Evolutionary conservation across 2,113 vertebrate species (phyloP).

Genomic region (Hipposideros armiger): DNA sequence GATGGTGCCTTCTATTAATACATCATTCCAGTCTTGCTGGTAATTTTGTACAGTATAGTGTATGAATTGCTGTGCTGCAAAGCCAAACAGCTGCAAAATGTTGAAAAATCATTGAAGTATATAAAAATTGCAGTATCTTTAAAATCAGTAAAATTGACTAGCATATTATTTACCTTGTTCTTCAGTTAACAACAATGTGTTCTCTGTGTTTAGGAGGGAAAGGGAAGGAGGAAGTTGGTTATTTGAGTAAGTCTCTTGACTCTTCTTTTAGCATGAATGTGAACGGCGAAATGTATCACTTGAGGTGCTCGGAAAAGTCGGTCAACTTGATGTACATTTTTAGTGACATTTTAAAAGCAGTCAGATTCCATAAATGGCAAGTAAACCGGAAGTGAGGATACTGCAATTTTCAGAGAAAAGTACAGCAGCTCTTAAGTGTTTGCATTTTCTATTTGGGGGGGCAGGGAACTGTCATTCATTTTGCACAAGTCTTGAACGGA

Average conservation of each 20-base stretch:
- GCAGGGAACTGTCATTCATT: conserved; percentile 84
- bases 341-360: conserved; percentile 70
- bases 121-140: conserved; percentile 94
- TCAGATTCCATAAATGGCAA: conserved; percentile 74
- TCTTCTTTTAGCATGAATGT: conserved; percentile 71
- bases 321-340: conserved; percentile 59
- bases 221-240: conserved; percentile 82
- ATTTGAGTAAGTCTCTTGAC: conserved; percentile 76
- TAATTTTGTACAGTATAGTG: conserved; percentile 92
- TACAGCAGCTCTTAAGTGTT: conserved; percentile 84
- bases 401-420: conserved; percentile 87
- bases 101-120: conserved; percentile 88
- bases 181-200: conserved; percentile 84
- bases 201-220: conserved; percentile 75
- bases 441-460: conserved; percentile 85
- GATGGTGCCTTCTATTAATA: conserved; percentile 97
- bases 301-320: conserved; percentile 73
- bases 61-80: conserved; percentile 90
- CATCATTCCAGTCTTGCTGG: conserved; percentile 95
- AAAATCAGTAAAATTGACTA: conserved; percentile 89
- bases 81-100: conserved; percentile 90
- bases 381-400: conserved; percentile 86
- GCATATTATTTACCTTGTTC: conserved; percentile 88
- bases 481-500: conserved; percentile 88
- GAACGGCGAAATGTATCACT: conserved; percentile 59